Percentiles rank a stretch among this genome's conserved stretches.
These are phyloP conservation scores for Saxicola maurus DNA, from an alignment of 2,797 vertebrate genomes.

Conservation along the genomic window DNA sequence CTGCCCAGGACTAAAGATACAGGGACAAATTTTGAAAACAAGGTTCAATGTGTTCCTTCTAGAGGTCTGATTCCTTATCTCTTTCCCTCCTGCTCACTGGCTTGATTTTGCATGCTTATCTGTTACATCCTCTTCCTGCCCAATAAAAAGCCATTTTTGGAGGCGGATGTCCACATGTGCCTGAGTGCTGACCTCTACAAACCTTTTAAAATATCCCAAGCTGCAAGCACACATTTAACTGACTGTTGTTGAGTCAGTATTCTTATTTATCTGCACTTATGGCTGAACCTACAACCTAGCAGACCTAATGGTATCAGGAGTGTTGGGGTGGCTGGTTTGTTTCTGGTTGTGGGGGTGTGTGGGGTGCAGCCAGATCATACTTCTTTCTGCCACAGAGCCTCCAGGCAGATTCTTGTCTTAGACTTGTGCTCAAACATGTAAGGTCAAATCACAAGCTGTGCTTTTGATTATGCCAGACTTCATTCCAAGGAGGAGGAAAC, in stretches of 20 bases:
- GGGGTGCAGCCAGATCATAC: not conserved
- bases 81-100: slow-evolving; percentile 3
- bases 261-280: not conserved
- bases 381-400: not conserved
- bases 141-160: slow-evolving; percentile 45
- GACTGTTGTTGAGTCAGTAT: not conserved
- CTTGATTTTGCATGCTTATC: slow-evolving; percentile 35
- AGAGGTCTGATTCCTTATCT: slow-evolving; percentile 26
- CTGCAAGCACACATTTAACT: not conserved
- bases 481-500: not conserved
- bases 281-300: not conserved
- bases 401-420: not conserved
- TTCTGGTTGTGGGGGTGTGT: not conserved
- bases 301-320: not conserved
- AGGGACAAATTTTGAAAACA: not conserved
- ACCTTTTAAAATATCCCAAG: not conserved
- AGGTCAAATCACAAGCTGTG: not conserved
- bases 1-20: not conserved
- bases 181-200: slow-evolving; percentile 1
- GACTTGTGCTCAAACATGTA: not conserved
- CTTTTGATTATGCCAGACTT: not conserved
- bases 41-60: not conserved
- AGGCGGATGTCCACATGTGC: not conserved
- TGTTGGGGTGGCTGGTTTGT: not conserved
- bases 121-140: slow-evolving; percentile 45